Base-by-base conservation (phyloP, 1,140 invertebrate genomes). In the Rhagoletis zephyria region DNA sequence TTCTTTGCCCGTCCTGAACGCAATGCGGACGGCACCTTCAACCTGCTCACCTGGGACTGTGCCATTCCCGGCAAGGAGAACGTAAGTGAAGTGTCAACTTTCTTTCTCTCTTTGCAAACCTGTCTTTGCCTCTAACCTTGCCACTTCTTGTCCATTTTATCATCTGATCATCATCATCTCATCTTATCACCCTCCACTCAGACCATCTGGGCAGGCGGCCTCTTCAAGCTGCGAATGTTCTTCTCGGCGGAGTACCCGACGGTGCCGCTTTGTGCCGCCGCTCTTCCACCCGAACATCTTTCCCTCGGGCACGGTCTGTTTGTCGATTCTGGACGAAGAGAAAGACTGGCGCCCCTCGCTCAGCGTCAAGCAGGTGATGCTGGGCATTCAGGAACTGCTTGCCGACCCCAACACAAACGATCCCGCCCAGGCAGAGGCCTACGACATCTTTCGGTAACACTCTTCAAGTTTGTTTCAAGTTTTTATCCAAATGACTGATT, bases 171-270 rank as follows among this genome's bases (percentile, higher is more conserved):
- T n/a, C n/a, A n/a, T n/a, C n/a, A n/a, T n/a, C n/a, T n/a, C n/a
- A n/a, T n/a, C n/a, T n/a, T n/a, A n/a, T n/a, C n/a, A n/a, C n/a
- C n/a, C n/a, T n/a, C n/a, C n/a, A n/a, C n/a, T n/a, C n/a, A n/a
- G n/a, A n/a, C n/a, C 64, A 96, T 97, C 42, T 99, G 99, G 99
- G 99, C 99, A 94, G 97, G 97, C 91, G 99, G 99, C 16, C 94
- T 99, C 9, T 99, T 99, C 93, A 99, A 98, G 94, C 93, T 99
- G 59, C 95, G 98, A 61, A 99, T 99, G 99, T 97, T 99, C 89
- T 99, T 99, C 94, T 99, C 99, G 94, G 99, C 99, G 93, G 99
- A 99, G 92, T 99, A 99, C 93, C 99, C 99, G n/a, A 99, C 98
- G 45, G 94, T 99, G 99, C 94, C 99, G 99, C 95, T 99, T 99